Evolutionary conservation across 2,113 vertebrate species (phyloP).

Genomic region (Carettochelys insculpta): DNA sequence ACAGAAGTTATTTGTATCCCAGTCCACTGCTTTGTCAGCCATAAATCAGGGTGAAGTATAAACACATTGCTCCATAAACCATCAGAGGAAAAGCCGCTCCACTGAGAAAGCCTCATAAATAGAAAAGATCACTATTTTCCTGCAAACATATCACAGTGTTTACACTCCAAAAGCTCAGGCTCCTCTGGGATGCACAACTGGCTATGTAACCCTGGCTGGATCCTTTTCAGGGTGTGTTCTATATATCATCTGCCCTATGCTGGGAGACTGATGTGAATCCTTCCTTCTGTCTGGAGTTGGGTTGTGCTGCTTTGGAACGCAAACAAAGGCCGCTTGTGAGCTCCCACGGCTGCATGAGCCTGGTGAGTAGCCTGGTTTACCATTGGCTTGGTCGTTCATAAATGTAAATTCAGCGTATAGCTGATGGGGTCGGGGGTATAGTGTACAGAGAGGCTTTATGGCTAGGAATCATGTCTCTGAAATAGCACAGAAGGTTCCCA

Average conservation of each 20-base stretch:
- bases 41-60: conserved; percentile 43
- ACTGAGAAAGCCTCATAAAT: neutral
- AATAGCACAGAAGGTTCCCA: rapidly evolving
- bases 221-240: neutral
- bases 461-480: rapidly evolving
- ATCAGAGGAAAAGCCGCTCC: neutral
- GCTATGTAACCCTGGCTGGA: neutral
- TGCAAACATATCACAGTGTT: neutral
- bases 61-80: neutral
- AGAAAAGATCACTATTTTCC: neutral
- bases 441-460: neutral
- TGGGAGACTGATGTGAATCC: rapidly evolving
- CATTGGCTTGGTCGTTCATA: neutral
- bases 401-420: rapidly evolving
- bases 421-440: rapidly evolving
- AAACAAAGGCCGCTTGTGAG: rapidly evolving
- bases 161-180: neutral
- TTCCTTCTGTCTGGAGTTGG: rapidly evolving
- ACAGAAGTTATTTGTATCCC: neutral
- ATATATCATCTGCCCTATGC: neutral
- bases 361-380: conserved; percentile 4
- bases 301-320: neutral
- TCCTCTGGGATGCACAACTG: rapidly evolving
- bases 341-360: rapidly evolving
- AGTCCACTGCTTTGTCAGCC: neutral